These are phyloP conservation scores for Conopomorpha cramerella DNA, from an alignment of 1,140 invertebrate species.

Conservation along the genomic window DNA sequence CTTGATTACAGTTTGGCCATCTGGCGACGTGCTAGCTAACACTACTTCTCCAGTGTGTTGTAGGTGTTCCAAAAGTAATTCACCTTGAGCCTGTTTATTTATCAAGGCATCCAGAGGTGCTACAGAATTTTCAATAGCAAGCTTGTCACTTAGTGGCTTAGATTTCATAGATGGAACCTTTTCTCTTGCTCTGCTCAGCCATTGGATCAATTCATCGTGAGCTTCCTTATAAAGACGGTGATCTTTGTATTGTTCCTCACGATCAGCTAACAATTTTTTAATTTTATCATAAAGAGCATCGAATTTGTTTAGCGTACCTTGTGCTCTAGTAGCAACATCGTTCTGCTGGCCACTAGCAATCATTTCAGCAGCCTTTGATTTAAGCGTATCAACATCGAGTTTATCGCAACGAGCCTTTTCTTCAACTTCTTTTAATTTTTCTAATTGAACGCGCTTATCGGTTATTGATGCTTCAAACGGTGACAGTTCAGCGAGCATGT, in stretches of 20 bases:
- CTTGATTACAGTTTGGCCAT: constrained; percentile 79
- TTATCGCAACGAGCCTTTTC: constrained; percentile 91
- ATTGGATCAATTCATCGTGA: constrained; percentile 83
- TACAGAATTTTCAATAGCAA: constrained; percentile 86
- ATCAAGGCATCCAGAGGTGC: constrained; percentile 83
- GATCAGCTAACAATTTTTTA: constrained; percentile 74
- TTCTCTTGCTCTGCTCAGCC: constrained; percentile 84
- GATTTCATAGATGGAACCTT: constrained; percentile 88
- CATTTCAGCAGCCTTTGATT: constrained; percentile 86
- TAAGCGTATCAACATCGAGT: constrained; percentile 88
- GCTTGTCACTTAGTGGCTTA: constrained; percentile 80
- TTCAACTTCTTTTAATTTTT: constrained; percentile 82
- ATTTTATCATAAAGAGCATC: constrained; percentile 73
- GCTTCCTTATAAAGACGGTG: constrained; percentile 88
- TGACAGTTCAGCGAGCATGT: constrained; percentile 71
- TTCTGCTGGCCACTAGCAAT: constrained; percentile 82
- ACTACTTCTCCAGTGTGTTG: constrained; percentile 85
- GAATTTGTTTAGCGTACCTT: constrained; percentile 82
- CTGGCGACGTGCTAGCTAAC: constrained; percentile 77
- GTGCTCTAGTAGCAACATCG: constrained; percentile 80
- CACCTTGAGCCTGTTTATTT: constrained; percentile 90
- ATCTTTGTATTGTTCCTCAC: constrained; percentile 86
- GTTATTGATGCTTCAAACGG: constrained; percentile 79
- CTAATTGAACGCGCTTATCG: constrained; percentile 84
- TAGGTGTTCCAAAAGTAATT: constrained; percentile 83